phyloP scores from a whole-genome alignment of 2,888 invertebrate genomes.

The Stenodera caucasica region DNA sequence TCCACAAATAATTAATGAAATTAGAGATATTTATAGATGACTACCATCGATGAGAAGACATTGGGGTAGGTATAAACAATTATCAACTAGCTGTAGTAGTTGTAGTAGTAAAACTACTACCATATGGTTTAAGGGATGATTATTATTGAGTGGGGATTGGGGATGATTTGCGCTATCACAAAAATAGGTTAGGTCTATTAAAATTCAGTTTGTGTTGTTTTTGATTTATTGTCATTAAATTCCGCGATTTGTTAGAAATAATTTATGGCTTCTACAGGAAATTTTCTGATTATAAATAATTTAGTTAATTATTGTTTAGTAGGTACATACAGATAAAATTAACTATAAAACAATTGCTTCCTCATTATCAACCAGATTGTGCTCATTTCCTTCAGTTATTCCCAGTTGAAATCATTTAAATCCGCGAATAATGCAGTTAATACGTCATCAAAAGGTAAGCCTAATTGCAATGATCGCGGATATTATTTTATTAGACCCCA shows the following conservation, averaged over 20 bases:
- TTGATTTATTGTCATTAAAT: neutral
- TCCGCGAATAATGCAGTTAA: neutral
- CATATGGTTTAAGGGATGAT: neutral
- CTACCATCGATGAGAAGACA: neutral
- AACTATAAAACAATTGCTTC: neutral
- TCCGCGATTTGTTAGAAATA: neutral
- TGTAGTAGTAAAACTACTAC: neutral
- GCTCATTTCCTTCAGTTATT: too few species aligned
- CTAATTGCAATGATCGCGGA: neutral
- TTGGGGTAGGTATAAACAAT: neutral
- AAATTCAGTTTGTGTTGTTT: too few species aligned
- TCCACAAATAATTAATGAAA: neutral
- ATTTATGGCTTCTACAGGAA: neutral
- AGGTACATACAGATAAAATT: neutral
- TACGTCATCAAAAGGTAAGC: neutral
- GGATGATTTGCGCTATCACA: too few species aligned
- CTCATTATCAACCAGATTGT: too few species aligned
- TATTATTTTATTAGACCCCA: too few species aligned
- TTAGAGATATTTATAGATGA: neutral
- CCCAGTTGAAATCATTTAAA: neutral
- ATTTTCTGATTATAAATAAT: neutral
- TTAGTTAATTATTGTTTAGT: neutral
- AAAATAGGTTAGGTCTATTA: too few species aligned
- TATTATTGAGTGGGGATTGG: too few species aligned
- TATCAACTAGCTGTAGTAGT: neutral